Evolutionary conservation across 2,113 vertebrate species (phyloP).

Genomic region (Microtus montanus): DNA sequence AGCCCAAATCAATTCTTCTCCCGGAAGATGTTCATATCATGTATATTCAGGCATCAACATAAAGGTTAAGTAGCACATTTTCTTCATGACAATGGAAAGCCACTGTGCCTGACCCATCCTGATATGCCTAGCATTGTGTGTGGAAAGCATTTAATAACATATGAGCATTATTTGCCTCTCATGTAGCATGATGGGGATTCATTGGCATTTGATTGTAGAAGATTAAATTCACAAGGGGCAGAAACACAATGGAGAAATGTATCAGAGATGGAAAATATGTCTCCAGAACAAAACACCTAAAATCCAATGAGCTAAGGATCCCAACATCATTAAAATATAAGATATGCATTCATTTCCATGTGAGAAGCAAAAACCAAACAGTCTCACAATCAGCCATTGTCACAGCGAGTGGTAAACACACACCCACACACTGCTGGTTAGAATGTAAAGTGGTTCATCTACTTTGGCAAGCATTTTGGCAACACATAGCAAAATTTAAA

Average conservation of each 20-base stretch:
- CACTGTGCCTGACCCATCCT: neutral
- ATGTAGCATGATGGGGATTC: neutral
- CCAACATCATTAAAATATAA: neutral
- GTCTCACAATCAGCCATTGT: neutral
- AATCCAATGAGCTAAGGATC: neutral
- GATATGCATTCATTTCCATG: neutral
- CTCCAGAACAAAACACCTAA: neutral
- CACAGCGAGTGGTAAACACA: neutral
- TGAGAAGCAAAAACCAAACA: neutral
- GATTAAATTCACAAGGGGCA: neutral
- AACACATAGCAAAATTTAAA: conserved; percentile 4
- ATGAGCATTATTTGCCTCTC: neutral
- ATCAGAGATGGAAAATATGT: neutral
- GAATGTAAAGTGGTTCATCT: neutral
- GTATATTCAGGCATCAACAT: neutral
- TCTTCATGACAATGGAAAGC: neutral
- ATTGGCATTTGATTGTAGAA: neutral
- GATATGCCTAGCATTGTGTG: too few relatives aligned
- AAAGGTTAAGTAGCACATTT: neutral
- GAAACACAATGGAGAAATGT: neutral
- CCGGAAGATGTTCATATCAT: neutral
- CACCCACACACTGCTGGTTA: neutral
- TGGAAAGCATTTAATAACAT: neutral
- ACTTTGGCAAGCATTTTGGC: conserved; percentile 3
- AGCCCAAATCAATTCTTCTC: neutral